A percentile compares a stretch with the other conserved stretches of the same genome.
Evolutionary conservation across 2,797 vertebrate genomes (phyloP).

Genomic region (Mastacembelus armatus): DNA sequence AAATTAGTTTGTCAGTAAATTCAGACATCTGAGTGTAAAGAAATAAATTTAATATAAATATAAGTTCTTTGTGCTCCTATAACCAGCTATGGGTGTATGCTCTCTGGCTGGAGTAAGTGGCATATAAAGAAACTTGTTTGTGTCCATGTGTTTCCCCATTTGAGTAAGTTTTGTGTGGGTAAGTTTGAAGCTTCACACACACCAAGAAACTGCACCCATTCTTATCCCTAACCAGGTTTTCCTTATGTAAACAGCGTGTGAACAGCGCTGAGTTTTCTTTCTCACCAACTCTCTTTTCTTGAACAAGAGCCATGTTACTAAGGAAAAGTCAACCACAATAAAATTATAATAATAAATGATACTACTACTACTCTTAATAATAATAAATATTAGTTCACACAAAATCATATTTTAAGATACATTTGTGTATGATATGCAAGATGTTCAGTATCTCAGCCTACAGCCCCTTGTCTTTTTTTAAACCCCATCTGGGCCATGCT

Average conservation of each 20-base stretch:
- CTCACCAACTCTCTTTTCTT: constrained; percentile 55
- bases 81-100: not conserved
- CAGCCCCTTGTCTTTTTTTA: constrained; percentile 26
- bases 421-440: constrained; percentile 3
- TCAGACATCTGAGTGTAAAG: constrained; percentile 39
- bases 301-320: constrained; percentile 10
- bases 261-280: constrained; percentile 51
- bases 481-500: constrained; percentile 8
- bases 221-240: constrained; percentile 63
- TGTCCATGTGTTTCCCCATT: not conserved
- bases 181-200: constrained; percentile 24
- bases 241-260: constrained; percentile 71
- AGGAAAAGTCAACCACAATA: constrained; percentile 4
- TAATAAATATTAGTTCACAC: constrained; percentile 15
- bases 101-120: too few relatives aligned
- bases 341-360: not conserved
- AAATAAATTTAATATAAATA: constrained; percentile 52
- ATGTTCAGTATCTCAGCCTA: constrained; percentile 30
- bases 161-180: constrained; percentile 5
- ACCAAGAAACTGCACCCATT: constrained; percentile 55
- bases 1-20: constrained; percentile 57
- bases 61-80: constrained; percentile 11
- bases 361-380: too few relatives aligned
- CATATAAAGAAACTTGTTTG: too few relatives aligned
- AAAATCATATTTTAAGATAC: constrained; percentile 1